Percentiles rank a stretch among this genome's conserved stretches.
phyloP scores from a whole-genome alignment of 2,888 invertebrate genomes.

The Schizaphis graminum region DNA sequence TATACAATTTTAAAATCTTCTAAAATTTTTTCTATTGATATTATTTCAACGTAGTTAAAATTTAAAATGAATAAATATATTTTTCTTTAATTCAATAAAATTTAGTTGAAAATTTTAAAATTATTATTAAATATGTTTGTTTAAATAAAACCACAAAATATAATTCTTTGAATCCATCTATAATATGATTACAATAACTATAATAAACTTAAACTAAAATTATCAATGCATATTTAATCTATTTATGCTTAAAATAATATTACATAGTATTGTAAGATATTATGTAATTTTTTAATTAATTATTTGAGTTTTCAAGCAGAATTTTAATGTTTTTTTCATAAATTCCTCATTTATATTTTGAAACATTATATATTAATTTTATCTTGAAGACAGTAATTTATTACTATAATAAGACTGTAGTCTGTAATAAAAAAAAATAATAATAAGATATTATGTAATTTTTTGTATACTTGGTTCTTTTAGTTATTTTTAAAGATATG shows the following conservation, averaged over 20 bases:
- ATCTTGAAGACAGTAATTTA: neutral
- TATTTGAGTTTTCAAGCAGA: neutral
- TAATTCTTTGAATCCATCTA: neutral
- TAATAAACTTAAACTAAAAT: neutral
- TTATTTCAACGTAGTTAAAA: neutral
- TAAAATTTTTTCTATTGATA: neutral
- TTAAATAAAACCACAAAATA: neutral
- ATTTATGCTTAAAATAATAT: neutral
- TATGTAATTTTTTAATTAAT: neutral
- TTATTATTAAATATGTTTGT: neutral
- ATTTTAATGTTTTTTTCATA: neutral
- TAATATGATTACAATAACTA: neutral
- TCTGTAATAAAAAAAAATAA: neutral
- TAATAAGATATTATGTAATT: neutral
- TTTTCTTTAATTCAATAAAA: neutral
- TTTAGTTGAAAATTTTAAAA: neutral
- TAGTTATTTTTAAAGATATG: neutral
- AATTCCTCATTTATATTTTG: neutral
- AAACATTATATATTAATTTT: neutral
- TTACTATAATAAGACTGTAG: neutral
- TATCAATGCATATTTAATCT: neutral
- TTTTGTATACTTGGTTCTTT: neutral
- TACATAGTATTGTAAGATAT: neutral
- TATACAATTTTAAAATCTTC: neutral
- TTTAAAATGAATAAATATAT: neutral